Percentiles rank a stretch among this genome's conserved stretches.
Evolutionary conservation across 2,113 vertebrate genomes (phyloP).

Genomic region (Gopherus evgoodei): DNA sequence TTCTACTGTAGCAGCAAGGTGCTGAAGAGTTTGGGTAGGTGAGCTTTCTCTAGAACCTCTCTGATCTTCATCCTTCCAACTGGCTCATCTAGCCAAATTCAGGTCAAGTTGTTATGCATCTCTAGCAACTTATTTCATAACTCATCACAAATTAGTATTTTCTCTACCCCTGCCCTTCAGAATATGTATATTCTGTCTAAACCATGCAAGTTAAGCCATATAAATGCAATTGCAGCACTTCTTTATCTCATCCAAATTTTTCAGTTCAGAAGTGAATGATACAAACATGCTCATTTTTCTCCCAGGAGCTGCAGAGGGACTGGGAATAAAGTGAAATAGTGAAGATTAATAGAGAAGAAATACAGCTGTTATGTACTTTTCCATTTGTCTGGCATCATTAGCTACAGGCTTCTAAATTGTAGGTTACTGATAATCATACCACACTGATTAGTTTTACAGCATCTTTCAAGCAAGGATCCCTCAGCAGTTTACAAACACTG

Average conservation of each 20-base stretch:
- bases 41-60: not conserved
- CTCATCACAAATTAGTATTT: not conserved
- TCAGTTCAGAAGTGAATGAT: not conserved
- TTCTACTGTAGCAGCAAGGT: not conserved
- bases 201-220: not conserved
- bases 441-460: not conserved
- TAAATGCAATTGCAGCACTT: not conserved
- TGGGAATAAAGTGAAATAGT: not conserved
- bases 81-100: not conserved
- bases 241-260: slow-evolving; percentile 1
- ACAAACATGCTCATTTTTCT: slow-evolving; percentile 20
- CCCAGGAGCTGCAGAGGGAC: not conserved
- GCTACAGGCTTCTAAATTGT: not conserved
- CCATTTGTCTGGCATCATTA: not conserved
- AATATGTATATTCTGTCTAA: not conserved
- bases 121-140: not conserved
- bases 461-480: not conserved
- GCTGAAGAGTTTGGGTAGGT: not conserved
- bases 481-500: not conserved
- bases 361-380: not conserved
- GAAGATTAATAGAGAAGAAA: accelerated
- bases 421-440: not conserved
- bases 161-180: not conserved
- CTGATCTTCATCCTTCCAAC: not conserved
- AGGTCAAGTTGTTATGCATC: not conserved